Evolutionary conservation across 2,797 vertebrate species (phyloP).

Genomic region (Carapus acus): DNA sequence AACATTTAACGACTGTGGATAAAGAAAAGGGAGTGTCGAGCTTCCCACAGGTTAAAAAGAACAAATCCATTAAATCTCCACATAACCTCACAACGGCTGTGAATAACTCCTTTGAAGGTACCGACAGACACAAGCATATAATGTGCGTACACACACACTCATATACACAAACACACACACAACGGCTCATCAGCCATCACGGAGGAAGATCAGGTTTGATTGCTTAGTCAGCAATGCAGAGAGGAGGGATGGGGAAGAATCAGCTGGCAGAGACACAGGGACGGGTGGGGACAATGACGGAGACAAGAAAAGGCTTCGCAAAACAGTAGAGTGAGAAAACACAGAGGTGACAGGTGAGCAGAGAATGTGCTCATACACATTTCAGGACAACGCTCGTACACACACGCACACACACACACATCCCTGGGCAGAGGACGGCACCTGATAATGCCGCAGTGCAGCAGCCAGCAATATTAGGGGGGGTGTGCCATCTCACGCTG

Average conservation of each 20-base stretch:
- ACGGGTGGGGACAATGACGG: background rate
- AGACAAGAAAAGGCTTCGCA: conserved; percentile 5
- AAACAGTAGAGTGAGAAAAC: conserved; percentile 15
- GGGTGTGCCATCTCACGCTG: conserved; percentile 19
- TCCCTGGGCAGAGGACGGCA: conserved; percentile 15
- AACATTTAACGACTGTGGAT: conserved; percentile 4
- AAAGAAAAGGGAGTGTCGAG: conserved; percentile 18
- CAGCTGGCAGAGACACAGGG: conserved; percentile 13
- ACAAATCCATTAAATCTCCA: background rate
- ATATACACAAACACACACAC: too few relatives aligned
- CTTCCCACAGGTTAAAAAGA: conserved; percentile 2
- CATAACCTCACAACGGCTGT: too few relatives aligned
- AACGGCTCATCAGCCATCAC: conserved; percentile 39
- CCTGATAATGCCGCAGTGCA: conserved; percentile 43
- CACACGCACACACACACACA: background rate
- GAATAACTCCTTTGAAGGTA: too few relatives aligned
- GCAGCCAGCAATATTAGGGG: conserved; percentile 15
- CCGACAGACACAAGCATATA: too few relatives aligned
- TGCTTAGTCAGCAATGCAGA: conserved; percentile 39
- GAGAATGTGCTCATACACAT: conserved; percentile 10
- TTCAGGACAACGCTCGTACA: background rate
- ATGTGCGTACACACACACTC: too few relatives aligned
- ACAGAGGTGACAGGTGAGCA: conserved; percentile 12
- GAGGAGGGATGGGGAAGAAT: conserved; percentile 9
- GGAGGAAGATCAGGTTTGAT: conserved; percentile 15